Conservation (phyloP, 2,888 invertebrate species). For the Liodrosophila aerea region DNA sequence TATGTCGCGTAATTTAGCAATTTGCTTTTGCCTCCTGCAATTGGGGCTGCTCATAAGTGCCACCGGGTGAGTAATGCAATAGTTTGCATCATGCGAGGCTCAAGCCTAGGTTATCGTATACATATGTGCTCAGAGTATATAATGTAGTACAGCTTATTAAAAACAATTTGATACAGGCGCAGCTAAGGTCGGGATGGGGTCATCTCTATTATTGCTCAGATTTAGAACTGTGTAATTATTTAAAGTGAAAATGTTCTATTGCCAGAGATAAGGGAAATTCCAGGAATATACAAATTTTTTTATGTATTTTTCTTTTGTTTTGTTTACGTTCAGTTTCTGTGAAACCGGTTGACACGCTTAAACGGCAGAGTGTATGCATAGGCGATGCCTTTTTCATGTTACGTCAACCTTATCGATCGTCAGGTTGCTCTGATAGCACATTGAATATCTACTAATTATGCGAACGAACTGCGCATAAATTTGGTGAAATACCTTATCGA, state of each 20-base stretch:
- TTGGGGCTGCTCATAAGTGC: conserved; percentile 61
- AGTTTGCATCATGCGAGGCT: too few species aligned
- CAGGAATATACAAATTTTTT: not conserved
- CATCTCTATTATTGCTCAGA: too few species aligned
- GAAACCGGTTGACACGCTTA: conserved; percentile 42
- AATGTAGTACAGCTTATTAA: too few species aligned
- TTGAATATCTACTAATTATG: conserved; percentile 22
- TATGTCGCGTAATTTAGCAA: conserved; percentile 61
- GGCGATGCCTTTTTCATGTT: conserved; percentile 17
- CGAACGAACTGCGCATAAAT: not conserved
- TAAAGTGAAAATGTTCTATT: not conserved
- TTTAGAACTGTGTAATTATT: not conserved
- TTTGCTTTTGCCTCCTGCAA: conserved; percentile 61
- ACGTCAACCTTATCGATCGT: conserved; percentile 27
- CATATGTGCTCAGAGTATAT: not conserved
- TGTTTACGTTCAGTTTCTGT: conserved; percentile 14
- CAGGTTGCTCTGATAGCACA: conserved; percentile 13
- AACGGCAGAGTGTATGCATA: conserved; percentile 30
- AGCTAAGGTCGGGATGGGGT: too few species aligned
- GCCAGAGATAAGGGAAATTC: too few species aligned
- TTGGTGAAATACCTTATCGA: not conserved
- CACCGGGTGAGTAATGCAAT: conserved; percentile 65
- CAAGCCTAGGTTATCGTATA: not conserved
- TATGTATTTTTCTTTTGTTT: conserved; percentile 5
- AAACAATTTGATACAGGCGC: too few species aligned